A percentile compares a stretch with the other conserved stretches of the same genome.
Evolutionary conservation across 2,113 vertebrate genomes (phyloP).

Genomic region (Microcebus jonahi): DNA sequence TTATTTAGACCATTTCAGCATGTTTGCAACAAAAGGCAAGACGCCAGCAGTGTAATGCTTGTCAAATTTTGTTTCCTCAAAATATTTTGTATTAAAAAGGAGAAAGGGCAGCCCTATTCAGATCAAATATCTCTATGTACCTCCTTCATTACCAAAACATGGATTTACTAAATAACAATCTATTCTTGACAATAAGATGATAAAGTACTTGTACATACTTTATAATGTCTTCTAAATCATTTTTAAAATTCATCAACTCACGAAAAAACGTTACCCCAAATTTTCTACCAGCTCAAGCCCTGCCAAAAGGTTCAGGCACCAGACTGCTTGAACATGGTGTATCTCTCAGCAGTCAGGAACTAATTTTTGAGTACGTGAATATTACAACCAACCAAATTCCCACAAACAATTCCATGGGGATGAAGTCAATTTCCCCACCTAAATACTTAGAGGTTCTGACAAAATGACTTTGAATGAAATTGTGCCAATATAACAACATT

Average conservation of each 20-base stretch:
- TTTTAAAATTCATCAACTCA: slow-evolving; percentile 35
- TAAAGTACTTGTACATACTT: background rate
- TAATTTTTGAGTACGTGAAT: background rate
- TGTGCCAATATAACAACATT: background rate
- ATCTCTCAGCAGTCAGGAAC: background rate
- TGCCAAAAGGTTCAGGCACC: background rate
- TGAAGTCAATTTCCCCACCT: background rate
- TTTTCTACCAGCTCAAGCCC: slow-evolving; percentile 22
- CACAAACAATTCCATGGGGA: background rate
- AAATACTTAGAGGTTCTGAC: background rate
- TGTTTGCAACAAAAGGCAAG: slow-evolving; percentile 39
- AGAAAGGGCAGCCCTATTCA: slow-evolving; percentile 3
- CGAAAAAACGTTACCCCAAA: background rate
- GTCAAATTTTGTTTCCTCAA: slow-evolving; percentile 35
- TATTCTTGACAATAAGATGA: background rate
- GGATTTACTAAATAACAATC: background rate
- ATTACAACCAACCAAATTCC: background rate
- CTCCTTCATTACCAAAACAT: background rate
- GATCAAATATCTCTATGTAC: background rate
- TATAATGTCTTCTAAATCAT: slow-evolving; percentile 5
- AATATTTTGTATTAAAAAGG: slow-evolving; percentile 8
- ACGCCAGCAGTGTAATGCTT: slow-evolving; percentile 78
- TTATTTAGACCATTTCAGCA: slow-evolving; percentile 88
- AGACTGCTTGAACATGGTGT: background rate
- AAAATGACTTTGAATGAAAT: background rate